phyloP scores from a whole-genome alignment of 2,797 vertebrate species.

The Malurus splendens region DNA sequence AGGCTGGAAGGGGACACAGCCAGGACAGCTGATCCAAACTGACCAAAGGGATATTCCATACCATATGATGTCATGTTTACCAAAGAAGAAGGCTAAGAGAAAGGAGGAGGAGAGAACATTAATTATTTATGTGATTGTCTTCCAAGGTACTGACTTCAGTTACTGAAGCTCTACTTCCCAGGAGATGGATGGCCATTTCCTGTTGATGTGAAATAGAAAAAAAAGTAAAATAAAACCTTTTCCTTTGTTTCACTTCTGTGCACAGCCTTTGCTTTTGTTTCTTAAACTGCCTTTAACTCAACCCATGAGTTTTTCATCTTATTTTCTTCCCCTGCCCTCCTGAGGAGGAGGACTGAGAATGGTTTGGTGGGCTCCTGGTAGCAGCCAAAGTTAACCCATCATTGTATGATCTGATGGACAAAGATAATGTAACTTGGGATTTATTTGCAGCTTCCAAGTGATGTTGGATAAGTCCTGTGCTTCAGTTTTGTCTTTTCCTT shows the following conservation, averaged over 20 bases:
- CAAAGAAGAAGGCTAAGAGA: background rate
- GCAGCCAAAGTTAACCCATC: background rate
- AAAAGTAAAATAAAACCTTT: background rate
- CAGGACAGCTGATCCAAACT: background rate
- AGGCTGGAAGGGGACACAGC: background rate
- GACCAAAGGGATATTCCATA: background rate
- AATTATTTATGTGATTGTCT: background rate
- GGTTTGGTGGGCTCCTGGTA: background rate
- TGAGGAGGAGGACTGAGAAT: background rate
- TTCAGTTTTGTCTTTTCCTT: background rate
- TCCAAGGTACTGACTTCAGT: background rate
- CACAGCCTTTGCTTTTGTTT: background rate
- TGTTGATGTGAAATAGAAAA: background rate
- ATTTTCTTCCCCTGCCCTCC: background rate
- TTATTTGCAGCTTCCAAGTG: background rate
- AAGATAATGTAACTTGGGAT: background rate
- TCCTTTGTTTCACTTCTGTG: background rate
- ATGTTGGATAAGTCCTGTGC: background rate
- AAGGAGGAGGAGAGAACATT: background rate
- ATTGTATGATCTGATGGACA: background rate
- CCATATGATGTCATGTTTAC: background rate
- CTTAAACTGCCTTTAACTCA: background rate
- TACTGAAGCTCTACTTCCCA: background rate
- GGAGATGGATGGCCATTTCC: background rate
- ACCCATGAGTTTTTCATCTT: rapidly evolving